Percentiles rank a stretch among this genome's conserved stretches.
phyloP scores from a whole-genome alignment of 2,113 vertebrate species.

The Psephotus haematonotus region DNA sequence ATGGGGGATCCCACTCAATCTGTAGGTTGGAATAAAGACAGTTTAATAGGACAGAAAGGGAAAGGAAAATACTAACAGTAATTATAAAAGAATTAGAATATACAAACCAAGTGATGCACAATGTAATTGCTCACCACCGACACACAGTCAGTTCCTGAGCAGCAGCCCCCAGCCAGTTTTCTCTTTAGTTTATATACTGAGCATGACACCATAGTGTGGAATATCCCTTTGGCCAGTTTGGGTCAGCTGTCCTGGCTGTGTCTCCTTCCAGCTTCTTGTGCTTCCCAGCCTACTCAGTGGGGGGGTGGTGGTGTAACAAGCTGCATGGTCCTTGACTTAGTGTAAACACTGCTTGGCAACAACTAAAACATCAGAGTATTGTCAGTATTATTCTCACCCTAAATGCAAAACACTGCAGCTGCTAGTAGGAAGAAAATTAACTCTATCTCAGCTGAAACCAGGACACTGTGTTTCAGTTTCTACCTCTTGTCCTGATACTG shows the following conservation, averaged over 20 bases:
- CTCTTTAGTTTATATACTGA: not conserved
- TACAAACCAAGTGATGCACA: not conserved
- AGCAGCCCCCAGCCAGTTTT: not conserved
- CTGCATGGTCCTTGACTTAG: not conserved
- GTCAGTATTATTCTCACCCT: not conserved
- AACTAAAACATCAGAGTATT: not conserved
- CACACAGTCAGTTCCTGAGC: not conserved
- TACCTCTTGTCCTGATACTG: not conserved
- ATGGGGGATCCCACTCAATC: not conserved
- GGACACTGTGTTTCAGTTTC: not conserved
- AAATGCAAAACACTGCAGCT: not conserved
- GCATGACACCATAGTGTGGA: not conserved
- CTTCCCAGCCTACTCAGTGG: no score
- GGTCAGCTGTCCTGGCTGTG: not conserved
- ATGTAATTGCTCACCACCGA: not conserved
- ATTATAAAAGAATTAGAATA: not conserved
- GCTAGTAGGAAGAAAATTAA: not conserved
- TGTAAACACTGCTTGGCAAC: not conserved
- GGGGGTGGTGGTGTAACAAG: rapidly evolving
- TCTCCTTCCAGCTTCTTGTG: not conserved
- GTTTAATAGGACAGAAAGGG: not conserved
- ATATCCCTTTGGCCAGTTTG: not conserved
- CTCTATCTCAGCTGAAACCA: not conserved
- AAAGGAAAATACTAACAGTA: not conserved
- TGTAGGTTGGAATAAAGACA: not conserved